Base-by-base conservation (phyloP, 2,888 invertebrate species). In the Barypeithes pellucidus region DNA sequence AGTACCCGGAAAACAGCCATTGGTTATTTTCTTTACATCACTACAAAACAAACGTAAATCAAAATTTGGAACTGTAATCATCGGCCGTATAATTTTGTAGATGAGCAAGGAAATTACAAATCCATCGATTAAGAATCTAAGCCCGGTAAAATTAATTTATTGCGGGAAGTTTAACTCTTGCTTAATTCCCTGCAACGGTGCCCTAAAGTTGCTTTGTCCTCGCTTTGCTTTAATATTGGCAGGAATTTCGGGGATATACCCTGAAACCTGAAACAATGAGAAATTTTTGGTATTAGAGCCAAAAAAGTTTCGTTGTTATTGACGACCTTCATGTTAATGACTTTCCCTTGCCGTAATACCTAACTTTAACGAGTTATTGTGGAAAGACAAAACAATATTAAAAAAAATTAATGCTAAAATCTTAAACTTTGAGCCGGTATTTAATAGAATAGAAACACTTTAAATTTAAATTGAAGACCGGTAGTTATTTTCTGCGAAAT, bases 101-200 rank as follows among this genome's bases (percentile, higher is more conserved):
- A 67, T 67, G 70, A 75, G 59, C 71, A 52, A 47, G 66, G 70
- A 45, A 74, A 74, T 74, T 71, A 67, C 71, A 71, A 71, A 75
- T 75, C 71, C 67, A 75, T 75, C 75, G 75, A 75, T 75, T 75
- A 75, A 75, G 67, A 67, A 67, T 74, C 67, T 74, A 71, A 71
- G 75, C 67, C 60, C 71, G 59, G 63, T 70, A 60, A 71, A 75
- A 75, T 75, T 70, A 75, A 75, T 75, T 75, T 75, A 75, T 75
- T 75, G 75, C 67, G 59, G 59, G 71, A 67, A 62, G 68, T 73
- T 73, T 69, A 69, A 65, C 54, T 69, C 69, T 71, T 71, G 71
- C 66, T 71, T 74, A 74, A 74, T 71, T 66, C 54, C 62, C 14
- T 54, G 68, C 68, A 70, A 70, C 67, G 67, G 60, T 69, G 63